Conservation (phyloP, 2,113 vertebrate species). For the Prionailurus bengalensis region DNA sequence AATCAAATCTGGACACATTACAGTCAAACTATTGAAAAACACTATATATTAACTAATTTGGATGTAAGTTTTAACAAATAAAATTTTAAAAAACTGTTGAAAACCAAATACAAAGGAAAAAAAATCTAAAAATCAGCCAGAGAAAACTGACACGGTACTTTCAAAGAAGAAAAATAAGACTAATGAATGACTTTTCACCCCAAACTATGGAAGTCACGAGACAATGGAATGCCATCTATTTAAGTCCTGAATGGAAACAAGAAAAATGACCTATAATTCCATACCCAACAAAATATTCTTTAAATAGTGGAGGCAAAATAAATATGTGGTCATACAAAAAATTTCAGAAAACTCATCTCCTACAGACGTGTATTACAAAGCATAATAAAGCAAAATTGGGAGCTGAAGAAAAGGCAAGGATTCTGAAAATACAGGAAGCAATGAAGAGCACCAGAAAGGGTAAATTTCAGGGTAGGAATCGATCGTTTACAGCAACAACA, state of each 20-base stretch:
- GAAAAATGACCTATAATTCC: neutral
- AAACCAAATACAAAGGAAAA: neutral
- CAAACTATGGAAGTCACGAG: neutral
- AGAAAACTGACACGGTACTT: neutral
- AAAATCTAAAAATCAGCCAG: neutral
- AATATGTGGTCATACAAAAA: neutral
- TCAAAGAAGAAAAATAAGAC: neutral
- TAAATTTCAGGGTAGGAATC: too few species aligned
- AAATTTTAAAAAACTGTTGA: neutral
- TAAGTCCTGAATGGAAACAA: neutral
- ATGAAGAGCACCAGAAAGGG: neutral
- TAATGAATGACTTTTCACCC: neutral
- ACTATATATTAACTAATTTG: too few species aligned
- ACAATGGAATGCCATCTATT: neutral
- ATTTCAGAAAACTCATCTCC: neutral
- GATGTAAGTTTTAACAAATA: too few species aligned
- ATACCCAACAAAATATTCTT: neutral
- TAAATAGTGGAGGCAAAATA: neutral
- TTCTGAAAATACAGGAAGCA: neutral
- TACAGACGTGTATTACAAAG: neutral
- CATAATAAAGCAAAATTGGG: neutral
- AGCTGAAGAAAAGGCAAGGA: neutral
- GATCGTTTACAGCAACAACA: neutral
- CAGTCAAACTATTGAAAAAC: neutral
- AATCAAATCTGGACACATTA: neutral